These are phyloP conservation scores for Octodonta nipae DNA, from an alignment of 2,888 invertebrate species.

Conservation along the genomic window DNA sequence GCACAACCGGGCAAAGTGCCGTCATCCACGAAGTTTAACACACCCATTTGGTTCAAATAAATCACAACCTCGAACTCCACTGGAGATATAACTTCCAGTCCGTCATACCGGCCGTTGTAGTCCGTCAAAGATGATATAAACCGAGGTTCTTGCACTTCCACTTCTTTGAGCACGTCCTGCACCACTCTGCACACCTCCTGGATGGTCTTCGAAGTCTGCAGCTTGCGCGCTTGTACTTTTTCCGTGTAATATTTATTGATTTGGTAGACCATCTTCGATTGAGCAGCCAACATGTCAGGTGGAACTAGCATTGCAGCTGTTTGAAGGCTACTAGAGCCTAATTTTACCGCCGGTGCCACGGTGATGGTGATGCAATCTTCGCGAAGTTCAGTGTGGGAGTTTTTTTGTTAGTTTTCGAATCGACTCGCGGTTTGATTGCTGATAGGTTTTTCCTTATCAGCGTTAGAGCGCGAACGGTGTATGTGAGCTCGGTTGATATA, in stretches of 20 bases:
- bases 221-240: conserved; percentile 58
- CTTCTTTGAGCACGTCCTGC: conserved; percentile 70
- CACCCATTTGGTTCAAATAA: conserved; percentile 78
- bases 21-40: conserved; percentile 79
- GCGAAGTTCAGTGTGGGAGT: conserved; percentile 8
- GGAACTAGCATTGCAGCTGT: conserved; percentile 67
- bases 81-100: conserved; percentile 62
- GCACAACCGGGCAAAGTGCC: conserved; percentile 71
- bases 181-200: conserved; percentile 67
- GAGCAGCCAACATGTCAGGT: conserved; percentile 85
- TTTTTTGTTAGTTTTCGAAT: conserved; percentile 13
- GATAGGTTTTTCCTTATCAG: too few relatives aligned
- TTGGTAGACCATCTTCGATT: conserved; percentile 89
- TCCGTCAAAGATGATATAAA: conserved; percentile 67
- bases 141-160: conserved; percentile 70
- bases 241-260: conserved; percentile 68
- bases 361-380: conserved; percentile 16
- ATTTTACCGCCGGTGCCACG: conserved; percentile 25
- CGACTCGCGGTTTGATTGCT: conserved; percentile 5
- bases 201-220: conserved; percentile 55
- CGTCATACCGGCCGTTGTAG: conserved; percentile 63
- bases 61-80: conserved; percentile 71
- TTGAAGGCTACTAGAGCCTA: conserved; percentile 25
- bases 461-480: too few relatives aligned
- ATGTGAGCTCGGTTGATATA: conserved; percentile 26